Base-by-base conservation (phyloP, 2,113 vertebrate genomes). In the Ranitomeya variabilis region DNA sequence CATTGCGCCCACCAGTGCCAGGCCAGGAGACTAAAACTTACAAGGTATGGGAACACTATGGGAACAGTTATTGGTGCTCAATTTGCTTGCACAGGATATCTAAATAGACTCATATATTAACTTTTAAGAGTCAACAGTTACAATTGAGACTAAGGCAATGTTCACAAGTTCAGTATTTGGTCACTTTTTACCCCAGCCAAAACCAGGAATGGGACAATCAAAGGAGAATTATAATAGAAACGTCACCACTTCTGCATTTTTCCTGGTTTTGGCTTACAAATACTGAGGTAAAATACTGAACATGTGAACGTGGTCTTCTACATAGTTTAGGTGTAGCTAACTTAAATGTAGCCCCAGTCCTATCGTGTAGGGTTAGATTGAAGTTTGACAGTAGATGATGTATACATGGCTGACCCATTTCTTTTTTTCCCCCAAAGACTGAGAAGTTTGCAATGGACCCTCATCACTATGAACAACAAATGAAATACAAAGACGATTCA, bases 1-100 rank as follows among this genome's bases (percentile, higher is more conserved):
- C 97, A 86, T 97, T 98, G 69, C 94, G 98, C 84, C 98, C 98
- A 90, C 98, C 98, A 0, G 98, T 99, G 87, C 98, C 98, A 0
- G 98, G 98, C 90, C 97, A 99, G 92, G 98, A 99, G 62, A 89
- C 87, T 5, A 89, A 89, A 77, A 84, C 67, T 51, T 89, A 13
- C 73, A 89, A 89, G 82, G 87, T 89, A 89, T 16, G 51, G 37
- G 7, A 14, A 26, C 62, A 23, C 52, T 78, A 78, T 21, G 54
- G 26, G 12, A 1, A 31, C 14, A 6, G 23, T 31, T 26, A 73
- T 15, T 15, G 14, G 15, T 37, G 6, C 6, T 19, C 62, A 14
- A 12, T 73, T 6, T 26, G 31, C 74, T 51, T 57, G 3, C 57
- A 7, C 12, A 51, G 3, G 18, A 51, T 76, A 51, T 76, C 37